Percentiles rank a stretch among this genome's conserved stretches.
Evolutionary conservation across 2,888 invertebrate species (phyloP).

Genomic region (Endomychus coccineus): DNA sequence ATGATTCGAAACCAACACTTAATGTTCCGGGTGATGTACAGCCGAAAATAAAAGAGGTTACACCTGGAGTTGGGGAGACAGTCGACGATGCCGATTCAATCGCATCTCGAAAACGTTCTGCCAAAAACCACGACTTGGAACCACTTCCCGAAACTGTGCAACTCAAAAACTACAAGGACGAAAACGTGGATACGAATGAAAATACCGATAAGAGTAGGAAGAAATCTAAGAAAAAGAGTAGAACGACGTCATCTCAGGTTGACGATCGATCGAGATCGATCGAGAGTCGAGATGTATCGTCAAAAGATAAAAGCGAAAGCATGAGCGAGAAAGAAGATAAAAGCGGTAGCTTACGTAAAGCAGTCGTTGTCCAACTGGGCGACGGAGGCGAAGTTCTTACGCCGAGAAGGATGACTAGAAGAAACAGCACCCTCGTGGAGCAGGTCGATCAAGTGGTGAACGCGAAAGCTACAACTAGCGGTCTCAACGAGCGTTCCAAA

Average conservation of each 20-base stretch:
- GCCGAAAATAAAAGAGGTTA: not conserved
- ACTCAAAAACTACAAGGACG: not conserved
- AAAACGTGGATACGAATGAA: not conserved
- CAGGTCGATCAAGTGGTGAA: conserved; percentile 1
- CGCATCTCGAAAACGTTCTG: not conserved
- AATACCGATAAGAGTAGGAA: too few relatives aligned
- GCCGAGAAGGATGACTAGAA: conserved; percentile 10
- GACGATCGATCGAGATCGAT: too few relatives aligned
- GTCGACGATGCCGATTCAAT: not conserved
- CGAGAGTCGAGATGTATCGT: too few relatives aligned
- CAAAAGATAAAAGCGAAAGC: too few relatives aligned
- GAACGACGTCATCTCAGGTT: too few relatives aligned
- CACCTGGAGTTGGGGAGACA: not conserved
- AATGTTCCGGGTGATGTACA: conserved; percentile 1
- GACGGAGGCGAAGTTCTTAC: conserved; percentile 1
- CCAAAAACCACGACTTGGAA: not conserved
- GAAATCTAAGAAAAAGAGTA: too few relatives aligned
- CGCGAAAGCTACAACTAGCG: not conserved
- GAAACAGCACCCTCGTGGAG: conserved; percentile 8
- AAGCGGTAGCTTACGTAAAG: too few relatives aligned
- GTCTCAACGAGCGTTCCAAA: not conserved
- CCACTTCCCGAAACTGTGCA: not conserved
- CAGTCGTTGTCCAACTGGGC: too few relatives aligned
- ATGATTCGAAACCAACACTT: too few relatives aligned
- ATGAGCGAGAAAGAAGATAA: too few relatives aligned